Evolutionary conservation across 2,888 invertebrate genomes (phyloP).

Genomic region (Halictus ligatus): DNA sequence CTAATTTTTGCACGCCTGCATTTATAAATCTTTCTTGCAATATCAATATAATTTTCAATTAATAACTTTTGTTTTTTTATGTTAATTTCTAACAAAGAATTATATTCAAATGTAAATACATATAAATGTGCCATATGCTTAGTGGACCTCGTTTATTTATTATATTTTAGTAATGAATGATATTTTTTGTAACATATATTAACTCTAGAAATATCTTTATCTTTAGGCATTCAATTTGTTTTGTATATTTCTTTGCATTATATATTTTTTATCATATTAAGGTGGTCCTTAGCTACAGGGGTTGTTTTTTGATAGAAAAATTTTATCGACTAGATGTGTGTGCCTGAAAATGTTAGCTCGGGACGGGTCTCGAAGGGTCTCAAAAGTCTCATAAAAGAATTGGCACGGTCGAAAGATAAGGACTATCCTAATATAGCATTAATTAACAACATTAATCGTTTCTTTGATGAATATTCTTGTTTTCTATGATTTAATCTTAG

Average conservation of each 20-base stretch:
- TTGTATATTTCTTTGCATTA: slow-evolving; percentile 18
- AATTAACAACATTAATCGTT: neutral
- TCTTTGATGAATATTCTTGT: neutral
- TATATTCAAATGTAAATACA: slow-evolving; percentile 2
- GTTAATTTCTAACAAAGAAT: neutral
- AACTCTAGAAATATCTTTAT: slow-evolving; percentile 12
- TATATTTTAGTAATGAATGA: slow-evolving; percentile 2
- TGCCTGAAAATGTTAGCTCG: too few relatives aligned
- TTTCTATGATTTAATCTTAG: neutral
- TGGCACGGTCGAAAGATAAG: neutral
- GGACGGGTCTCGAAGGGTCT: neutral
- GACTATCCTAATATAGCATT: neutral
- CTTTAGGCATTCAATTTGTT: slow-evolving; percentile 13
- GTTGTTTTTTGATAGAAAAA: neutral
- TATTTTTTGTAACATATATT: neutral
- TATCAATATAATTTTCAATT: slow-evolving; percentile 5
- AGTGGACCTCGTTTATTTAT: neutral
- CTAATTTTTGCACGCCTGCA: slow-evolving; percentile 22
- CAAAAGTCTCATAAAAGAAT: neutral
- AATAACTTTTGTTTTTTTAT: neutral
- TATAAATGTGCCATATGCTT: slow-evolving; percentile 17
- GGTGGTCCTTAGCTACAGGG: neutral
- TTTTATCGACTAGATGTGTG: neutral
- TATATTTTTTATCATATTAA: slow-evolving; percentile 17
- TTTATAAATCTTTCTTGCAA: slow-evolving; percentile 15